Evolutionary conservation across 2,113 vertebrate species (phyloP), one percentile per base, ranked within the genome.

Genomic region (Ageneiosus marmoratus): DNA sequence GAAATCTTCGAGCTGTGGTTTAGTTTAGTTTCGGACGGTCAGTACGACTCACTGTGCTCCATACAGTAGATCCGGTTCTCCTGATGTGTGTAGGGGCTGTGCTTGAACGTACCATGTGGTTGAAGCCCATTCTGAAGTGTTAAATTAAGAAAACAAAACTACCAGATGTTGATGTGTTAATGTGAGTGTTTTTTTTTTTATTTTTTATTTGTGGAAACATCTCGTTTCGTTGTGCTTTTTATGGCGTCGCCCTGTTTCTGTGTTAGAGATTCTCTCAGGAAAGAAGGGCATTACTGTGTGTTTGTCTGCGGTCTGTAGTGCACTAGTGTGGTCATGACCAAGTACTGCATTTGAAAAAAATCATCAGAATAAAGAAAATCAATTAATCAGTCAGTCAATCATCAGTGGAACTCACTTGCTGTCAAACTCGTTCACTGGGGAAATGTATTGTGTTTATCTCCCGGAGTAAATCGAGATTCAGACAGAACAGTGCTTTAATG

Each of bases 251-350:
- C 51, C 69, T 84, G 80, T 80, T 80, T 82, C 48, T 84, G 53
- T 77, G 84, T 82, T 53, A 53, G 75, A 81, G 51, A 37, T 79
- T 60, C 55, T 82, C 80, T 84, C 83, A 84, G 83, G 83, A 81
- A 82, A 44, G 62, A 81, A 55, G 78, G 79, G 72, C 84, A 81
- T 75, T 85, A 81, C 48, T 77, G 80, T 77, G 70, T 62, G 72
- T 81, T 7, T 11, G 27, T 72, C 58, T 56, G 56, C 32, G 27
- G 20, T 86, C 41, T 70, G 32, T 56, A 34, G 76, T 74, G 56
- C 32, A 77, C 37, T 85, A 55, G 63, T 41, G 41, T 58, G 37
- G 72, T 81, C 56, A 48, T 51, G 12, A n/a, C 16, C 34, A 62
- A 62, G 79, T 34, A 73, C 55, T 82, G 56, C 73, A 29, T 81